phyloP scores from a whole-genome alignment of 2,113 vertebrate genomes.

The Gorilla gorilla region DNA sequence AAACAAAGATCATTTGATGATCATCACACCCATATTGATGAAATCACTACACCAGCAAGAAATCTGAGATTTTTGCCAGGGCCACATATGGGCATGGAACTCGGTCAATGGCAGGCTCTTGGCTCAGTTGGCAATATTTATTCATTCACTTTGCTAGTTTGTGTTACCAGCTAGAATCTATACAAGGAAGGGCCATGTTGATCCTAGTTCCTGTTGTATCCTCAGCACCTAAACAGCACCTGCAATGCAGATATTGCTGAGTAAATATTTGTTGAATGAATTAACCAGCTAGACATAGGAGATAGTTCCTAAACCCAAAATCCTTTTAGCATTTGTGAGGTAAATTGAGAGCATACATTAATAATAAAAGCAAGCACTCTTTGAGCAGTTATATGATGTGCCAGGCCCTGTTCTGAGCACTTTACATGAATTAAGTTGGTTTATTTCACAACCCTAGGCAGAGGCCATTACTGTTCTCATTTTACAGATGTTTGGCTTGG shows the following conservation, averaged over 20 bases:
- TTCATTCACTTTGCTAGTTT: not conserved
- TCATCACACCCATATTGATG: not conserved
- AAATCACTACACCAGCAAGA: not conserved
- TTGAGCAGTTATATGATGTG: not conserved
- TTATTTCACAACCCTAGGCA: not conserved
- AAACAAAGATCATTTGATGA: not conserved
- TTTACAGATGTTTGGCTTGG: not conserved
- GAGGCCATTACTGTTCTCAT: constrained; percentile 1
- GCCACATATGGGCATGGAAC: not conserved
- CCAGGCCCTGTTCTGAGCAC: not conserved
- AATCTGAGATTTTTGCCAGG: not conserved
- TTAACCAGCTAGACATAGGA: not conserved
- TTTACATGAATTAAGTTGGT: not conserved
- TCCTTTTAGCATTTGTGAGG: not conserved
- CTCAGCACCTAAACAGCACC: not conserved
- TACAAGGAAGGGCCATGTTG: not conserved
- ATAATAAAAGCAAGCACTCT: not conserved
- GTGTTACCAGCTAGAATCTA: not conserved
- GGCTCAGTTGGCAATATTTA: not conserved
- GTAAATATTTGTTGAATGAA: not conserved
- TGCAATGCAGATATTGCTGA: not conserved
- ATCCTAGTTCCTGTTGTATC: not conserved
- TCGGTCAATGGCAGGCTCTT: not conserved
- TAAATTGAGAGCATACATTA: not conserved
- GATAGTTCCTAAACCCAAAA: not conserved